These are phyloP conservation scores for Temnothorax nylanderi DNA, from an alignment of 1,140 invertebrate genomes.

Conservation along the genomic window DNA sequence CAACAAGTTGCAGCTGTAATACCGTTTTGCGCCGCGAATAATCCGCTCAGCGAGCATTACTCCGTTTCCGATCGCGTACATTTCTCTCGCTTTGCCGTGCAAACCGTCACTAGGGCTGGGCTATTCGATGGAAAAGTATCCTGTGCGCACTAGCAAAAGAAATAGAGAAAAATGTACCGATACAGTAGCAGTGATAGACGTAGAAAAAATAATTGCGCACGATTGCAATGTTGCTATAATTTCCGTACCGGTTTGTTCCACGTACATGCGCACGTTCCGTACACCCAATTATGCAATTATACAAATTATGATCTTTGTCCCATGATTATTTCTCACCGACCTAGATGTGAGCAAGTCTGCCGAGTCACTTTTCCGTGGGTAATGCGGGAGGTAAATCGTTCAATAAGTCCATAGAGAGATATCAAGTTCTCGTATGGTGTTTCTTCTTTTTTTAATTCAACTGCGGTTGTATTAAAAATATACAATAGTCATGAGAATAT, in stretches of 20 bases:
- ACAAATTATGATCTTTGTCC: conserved; percentile 51
- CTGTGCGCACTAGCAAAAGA: background rate
- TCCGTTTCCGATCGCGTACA: conserved; percentile 26
- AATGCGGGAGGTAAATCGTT: background rate
- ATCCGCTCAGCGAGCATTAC: conserved; percentile 24
- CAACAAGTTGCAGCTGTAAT: conserved; percentile 43
- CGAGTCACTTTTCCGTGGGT: background rate
- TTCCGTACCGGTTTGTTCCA: conserved; percentile 12
- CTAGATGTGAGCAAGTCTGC: conserved; percentile 16
- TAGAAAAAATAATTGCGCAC: conserved; percentile 34
- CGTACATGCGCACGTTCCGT: background rate
- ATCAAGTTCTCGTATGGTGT: background rate
- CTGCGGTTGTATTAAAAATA: background rate
- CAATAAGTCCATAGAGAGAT: background rate
- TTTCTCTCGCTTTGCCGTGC: background rate
- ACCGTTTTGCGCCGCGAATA: conserved; percentile 15
- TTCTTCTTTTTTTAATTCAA: background rate
- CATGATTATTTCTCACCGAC: conserved; percentile 51
- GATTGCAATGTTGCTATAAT: conserved; percentile 11
- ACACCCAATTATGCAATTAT: conserved; percentile 46
- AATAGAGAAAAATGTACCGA: background rate
- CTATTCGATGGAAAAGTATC: background rate
- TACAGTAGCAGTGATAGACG: background rate
- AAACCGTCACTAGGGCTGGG: background rate
- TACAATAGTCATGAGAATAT: background rate